Base-by-base conservation (phyloP, 2,113 vertebrate species). In the Syngnathus typhle region DNA sequence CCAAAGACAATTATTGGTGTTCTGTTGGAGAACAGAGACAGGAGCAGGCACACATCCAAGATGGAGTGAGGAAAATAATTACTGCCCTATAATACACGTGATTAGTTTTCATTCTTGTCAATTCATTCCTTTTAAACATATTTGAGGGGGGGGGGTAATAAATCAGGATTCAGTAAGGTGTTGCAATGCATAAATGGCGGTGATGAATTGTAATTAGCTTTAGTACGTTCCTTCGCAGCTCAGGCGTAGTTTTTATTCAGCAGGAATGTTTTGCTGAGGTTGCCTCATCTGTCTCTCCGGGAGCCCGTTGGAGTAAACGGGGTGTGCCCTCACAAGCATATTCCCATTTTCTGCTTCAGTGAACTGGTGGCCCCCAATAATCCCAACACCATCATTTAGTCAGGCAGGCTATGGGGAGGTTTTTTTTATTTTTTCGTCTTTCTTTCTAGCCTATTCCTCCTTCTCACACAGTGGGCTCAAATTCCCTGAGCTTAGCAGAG, bases 291-390 rank as follows among this genome's bases (percentile, higher is more conserved):
- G 84, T 82, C 84, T 77, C 77, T 76, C 63, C 41, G 73, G 79
- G 83, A 86, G 79, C 72, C 75, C 54, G 62, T 81, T 75, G 75
- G 68, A 88, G 82, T 84, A 86, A 84, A 87, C 87, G 51, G 27
- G 81, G 73, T 71, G 74, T 41, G 79, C 77, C 82, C 83, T 88
- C 80, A 78, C 82, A 82, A 85, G 80, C 86, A 84, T 78, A 83
- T 88, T 90, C 89, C 88, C 82, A 91, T 91, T 91, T 91, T 89
- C 87, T 82, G 89, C 89, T 89, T 89, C 89, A 87, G 66, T 89
- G 89, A 91, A 82, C 87, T 83, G 83, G 77, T 74, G 85, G 85
- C 84, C 82, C 81, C 86, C 87, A 87, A 88, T 89, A 91, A 91
- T 90, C 90, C 89, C 78, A 88, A 89, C 88, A 84, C 88, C 87